Conservation (phyloP, 2,888 invertebrate species). For the Heliconius ethilla region DNA sequence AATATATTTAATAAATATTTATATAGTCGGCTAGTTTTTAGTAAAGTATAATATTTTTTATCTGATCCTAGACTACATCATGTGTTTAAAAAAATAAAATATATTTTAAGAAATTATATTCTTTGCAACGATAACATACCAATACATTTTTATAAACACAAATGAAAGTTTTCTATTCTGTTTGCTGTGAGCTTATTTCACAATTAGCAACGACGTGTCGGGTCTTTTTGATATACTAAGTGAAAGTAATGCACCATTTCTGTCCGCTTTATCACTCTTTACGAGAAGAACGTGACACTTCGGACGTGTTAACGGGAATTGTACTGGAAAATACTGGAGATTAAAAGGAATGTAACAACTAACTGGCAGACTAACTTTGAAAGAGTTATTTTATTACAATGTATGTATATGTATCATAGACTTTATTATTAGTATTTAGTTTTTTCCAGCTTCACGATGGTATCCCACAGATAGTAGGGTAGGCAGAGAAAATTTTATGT, state of each 20-base stretch:
- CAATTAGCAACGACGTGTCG: conserved; percentile 50
- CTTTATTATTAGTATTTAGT: not conserved
- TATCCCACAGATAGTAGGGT: too few relatives aligned
- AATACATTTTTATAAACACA: conserved; percentile 23
- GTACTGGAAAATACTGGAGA: conserved; percentile 25
- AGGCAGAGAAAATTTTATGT: not conserved
- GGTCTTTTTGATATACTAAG: conserved; percentile 53
- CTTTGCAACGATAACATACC: not conserved
- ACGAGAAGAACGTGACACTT: conserved; percentile 62
- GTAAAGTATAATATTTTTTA: too few relatives aligned
- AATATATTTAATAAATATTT: too few relatives aligned
- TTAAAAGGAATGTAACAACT: conserved; percentile 12
- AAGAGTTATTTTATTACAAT: not conserved
- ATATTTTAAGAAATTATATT: not conserved
- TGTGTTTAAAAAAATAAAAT: too few relatives aligned
- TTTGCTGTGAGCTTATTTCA: conserved; percentile 52
- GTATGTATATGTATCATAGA: not conserved
- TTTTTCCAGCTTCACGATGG: too few relatives aligned
- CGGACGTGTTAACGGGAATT: conserved; percentile 41
- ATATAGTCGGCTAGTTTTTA: too few relatives aligned
- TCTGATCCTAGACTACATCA: too few relatives aligned
- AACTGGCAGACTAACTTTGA: not conserved
- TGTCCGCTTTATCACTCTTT: conserved; percentile 69
- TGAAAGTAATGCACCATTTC: conserved; percentile 71
- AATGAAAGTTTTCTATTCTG: conserved; percentile 33